phyloP scores from a whole-genome alignment of 1,140 invertebrate species.

The Drosophila sp. region DNA sequence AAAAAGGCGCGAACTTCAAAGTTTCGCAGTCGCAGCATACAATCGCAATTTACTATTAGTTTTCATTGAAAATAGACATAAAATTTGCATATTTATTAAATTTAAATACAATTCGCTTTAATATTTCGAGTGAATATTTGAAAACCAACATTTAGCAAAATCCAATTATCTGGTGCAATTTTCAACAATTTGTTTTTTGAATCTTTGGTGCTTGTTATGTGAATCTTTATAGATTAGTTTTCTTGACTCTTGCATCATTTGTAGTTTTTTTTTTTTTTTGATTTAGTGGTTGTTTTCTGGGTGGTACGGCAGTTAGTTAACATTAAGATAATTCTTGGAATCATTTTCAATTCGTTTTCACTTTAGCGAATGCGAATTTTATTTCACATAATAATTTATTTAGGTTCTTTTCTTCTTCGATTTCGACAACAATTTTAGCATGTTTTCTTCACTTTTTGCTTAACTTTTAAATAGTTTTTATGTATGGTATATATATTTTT shows the following conservation, averaged over 20 bases:
- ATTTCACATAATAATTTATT: conserved; percentile 74
- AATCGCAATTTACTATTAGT: background rate
- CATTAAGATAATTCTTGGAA: conserved; percentile 61
- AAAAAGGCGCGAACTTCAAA: background rate
- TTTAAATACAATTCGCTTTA: conserved; percentile 51
- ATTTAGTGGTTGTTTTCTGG: conserved; percentile 28
- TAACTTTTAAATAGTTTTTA: conserved; percentile 37
- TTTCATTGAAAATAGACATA: conserved; percentile 19
- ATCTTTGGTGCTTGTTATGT: conserved; percentile 43
- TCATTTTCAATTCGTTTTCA: conserved; percentile 43
- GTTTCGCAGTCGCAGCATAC: background rate
- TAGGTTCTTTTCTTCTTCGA: conserved; percentile 46
- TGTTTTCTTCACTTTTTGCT: conserved; percentile 45
- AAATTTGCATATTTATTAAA: conserved; percentile 45
- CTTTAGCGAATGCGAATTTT: conserved; percentile 35
- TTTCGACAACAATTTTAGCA: conserved; percentile 51
- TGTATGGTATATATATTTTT: conserved; percentile 28
- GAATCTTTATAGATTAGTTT: background rate
- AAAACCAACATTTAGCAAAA: conserved; percentile 54
- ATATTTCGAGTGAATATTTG: conserved; percentile 59
- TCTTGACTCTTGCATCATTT: background rate
- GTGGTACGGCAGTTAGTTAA: conserved; percentile 72
- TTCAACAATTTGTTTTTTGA: conserved; percentile 40
- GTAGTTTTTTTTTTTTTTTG: conserved; percentile 31
- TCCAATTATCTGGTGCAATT: conserved; percentile 43